phyloP scores from a whole-genome alignment of 2,888 invertebrate species.

The Drosophila flavopinicola region DNA sequence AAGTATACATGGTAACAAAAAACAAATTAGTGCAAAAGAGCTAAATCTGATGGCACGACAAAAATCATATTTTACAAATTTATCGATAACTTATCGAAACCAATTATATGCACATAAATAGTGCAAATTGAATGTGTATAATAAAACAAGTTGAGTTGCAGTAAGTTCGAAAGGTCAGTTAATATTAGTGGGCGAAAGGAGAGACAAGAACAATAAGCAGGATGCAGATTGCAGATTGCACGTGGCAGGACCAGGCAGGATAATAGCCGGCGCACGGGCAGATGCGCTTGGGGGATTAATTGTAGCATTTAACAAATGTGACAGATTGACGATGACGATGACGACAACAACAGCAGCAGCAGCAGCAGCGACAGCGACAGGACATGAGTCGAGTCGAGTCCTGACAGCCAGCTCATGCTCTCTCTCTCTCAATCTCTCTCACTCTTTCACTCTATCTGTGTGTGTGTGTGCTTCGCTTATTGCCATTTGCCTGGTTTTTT shows the following conservation, averaged over 20 bases:
- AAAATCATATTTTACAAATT: background rate
- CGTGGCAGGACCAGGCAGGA: slow-evolving; percentile 8
- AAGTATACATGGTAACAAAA: no score
- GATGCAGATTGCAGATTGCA: background rate
- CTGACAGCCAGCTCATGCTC: slow-evolving; percentile 18
- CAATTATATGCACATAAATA: background rate
- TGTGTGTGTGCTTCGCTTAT: slow-evolving; percentile 17
- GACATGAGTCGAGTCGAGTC: slow-evolving; percentile 23
- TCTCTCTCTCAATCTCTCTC: background rate
- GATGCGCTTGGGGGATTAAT: slow-evolving; percentile 58
- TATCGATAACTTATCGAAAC: background rate
- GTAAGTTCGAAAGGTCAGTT: background rate
- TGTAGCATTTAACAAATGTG: slow-evolving; percentile 72
- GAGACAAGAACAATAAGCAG: slow-evolving; percentile 4
- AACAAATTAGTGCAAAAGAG: background rate
- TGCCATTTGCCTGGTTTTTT: slow-evolving; percentile 16
- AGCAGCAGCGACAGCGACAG: background rate
- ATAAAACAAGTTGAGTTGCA: no score
- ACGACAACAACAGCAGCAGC: slow-evolving; percentile 5
- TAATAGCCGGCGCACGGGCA: background rate
- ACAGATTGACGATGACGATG: slow-evolving; percentile 72
- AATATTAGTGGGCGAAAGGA: background rate
- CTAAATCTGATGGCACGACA: background rate
- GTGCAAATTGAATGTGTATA: no score
- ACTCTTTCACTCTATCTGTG: background rate